These are phyloP conservation scores for Pelecanoides urinatrix DNA, from an alignment of 2,113 vertebrate genomes.

Conservation along the genomic window DNA sequence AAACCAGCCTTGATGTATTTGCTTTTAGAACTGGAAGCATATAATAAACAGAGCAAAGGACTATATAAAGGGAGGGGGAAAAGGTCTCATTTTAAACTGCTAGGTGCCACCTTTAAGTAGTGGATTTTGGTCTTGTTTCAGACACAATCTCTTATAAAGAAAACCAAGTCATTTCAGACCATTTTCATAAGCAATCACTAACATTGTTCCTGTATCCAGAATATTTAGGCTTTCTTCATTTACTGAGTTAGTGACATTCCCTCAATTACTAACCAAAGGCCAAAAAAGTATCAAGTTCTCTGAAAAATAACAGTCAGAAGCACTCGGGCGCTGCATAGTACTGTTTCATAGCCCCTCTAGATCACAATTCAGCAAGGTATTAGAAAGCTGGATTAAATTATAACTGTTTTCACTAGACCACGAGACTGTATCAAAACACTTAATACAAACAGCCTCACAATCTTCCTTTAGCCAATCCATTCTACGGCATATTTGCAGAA, in stretches of 20 bases:
- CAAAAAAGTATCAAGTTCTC: not conserved
- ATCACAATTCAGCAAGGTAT: not conserved
- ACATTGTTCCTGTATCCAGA: not conserved
- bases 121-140: not conserved
- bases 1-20: not conserved
- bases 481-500: fast-evolving
- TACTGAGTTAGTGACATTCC: not conserved
- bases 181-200: not conserved
- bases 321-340: not conserved
- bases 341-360: not conserved
- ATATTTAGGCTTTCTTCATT: not conserved
- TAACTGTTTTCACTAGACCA: not conserved
- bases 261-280: not conserved
- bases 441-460: not conserved
- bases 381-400: not conserved
- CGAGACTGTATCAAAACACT: not conserved
- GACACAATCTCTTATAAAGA: not conserved
- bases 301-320: not conserved
- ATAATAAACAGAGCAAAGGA: not conserved
- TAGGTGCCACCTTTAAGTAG: not conserved
- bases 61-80: not conserved
- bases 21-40: not conserved
- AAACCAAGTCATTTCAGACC: not conserved
- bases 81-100: not conserved
- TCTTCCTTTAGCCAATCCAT: not conserved